These are phyloP conservation scores for Suncus etruscus DNA, from an alignment of 2,113 vertebrate species.

Conservation along the genomic window DNA sequence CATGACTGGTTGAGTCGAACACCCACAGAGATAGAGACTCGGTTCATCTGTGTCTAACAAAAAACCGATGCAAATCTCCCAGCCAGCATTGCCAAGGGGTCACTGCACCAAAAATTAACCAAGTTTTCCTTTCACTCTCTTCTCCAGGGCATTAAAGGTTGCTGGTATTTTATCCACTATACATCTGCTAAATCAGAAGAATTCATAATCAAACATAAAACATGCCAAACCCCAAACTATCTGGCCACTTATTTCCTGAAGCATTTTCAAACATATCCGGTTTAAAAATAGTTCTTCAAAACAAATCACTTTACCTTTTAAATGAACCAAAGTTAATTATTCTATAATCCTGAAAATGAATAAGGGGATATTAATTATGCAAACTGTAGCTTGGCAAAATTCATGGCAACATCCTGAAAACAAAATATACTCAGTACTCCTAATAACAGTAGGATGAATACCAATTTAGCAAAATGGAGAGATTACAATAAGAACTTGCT, in stretches of 20 bases:
- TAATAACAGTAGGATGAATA: background rate
- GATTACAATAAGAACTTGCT: too few relatives aligned
- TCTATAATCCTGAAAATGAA: slow-evolving; percentile 40
- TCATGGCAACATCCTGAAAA: background rate
- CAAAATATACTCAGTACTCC: background rate
- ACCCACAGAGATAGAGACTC: background rate
- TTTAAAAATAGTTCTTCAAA: slow-evolving; percentile 26
- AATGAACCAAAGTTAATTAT: slow-evolving; percentile 23
- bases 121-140: background rate
- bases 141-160: slow-evolving; percentile 31
- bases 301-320: slow-evolving; percentile 29
- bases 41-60: slow-evolving; percentile 23
- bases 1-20: background rate
- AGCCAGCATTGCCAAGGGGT: background rate
- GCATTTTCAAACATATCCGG: slow-evolving; percentile 7
- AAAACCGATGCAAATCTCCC: slow-evolving; percentile 16
- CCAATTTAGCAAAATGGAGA: background rate
- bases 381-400: slow-evolving; percentile 43
- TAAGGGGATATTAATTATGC: background rate
- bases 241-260: slow-evolving; percentile 18
- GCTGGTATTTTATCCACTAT: background rate
- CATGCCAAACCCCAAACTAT: background rate
- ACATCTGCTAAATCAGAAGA: slow-evolving; percentile 9
- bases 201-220: slow-evolving; percentile 51
- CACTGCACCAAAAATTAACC: background rate